Evolutionary conservation across 2,888 invertebrate genomes (phyloP), one percentile per base, ranked within the genome.

Genomic region (Apotomis capreana): DNA sequence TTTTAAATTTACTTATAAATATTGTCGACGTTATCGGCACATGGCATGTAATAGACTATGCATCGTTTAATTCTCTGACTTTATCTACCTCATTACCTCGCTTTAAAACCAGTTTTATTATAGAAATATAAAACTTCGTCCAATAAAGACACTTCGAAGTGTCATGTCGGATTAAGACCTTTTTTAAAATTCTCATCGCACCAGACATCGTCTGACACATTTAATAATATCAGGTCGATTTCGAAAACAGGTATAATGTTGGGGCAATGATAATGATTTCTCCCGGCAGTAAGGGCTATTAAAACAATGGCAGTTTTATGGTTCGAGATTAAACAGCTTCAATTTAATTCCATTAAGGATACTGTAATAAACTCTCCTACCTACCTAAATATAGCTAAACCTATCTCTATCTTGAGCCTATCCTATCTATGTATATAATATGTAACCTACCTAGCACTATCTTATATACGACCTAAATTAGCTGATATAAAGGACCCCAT

Each of bases 251-350:
- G 51, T 67, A 57, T 60, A 63, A 65, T 57, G 65, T 55, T 57
- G 40, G 68, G 65, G 58, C 59, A 73, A 73, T 55, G 68, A 72
- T 74, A 76, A 75, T 72, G 59, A 76, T 74, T 76, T 76, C 65
- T 71, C 70, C 69, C 65, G 59, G 49, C 74, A 68, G 46, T 49
- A 58, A 46, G 63, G 65, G 65, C 65, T 71, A 78, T 76, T 77
- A 70, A 76, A 76, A 75, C 74, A 74, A 71, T 68, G 71, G 75
- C 65, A 75, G 75, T 77, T 77, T 77, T 77, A 77, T 77, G 74
- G 73, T 61, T 70, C 12, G 58, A 72, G 76, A 77, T 77, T 75
- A 63, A 78, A 71, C 54, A 49, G 37, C 13, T 69, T 65, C 37
- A 70, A 54, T 15, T 70, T 70, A 60, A 67, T 67, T 55, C 65